A percentile compares a stretch with the other conserved stretches of the same genome.
phyloP scores from a whole-genome alignment of 2,113 vertebrate genomes.

The Paraplagusia blochii region DNA sequence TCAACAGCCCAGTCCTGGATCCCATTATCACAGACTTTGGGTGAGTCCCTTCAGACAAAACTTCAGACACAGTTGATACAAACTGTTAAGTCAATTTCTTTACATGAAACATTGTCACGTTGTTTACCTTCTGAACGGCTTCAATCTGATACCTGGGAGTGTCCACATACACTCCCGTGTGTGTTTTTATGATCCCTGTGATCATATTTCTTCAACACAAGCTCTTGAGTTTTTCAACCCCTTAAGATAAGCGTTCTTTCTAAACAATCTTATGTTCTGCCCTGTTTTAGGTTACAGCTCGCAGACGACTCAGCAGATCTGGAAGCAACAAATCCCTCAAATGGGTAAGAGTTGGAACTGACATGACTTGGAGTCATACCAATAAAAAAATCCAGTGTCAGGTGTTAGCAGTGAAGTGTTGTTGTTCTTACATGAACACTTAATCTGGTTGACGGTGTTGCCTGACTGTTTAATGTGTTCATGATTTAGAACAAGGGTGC shows the following conservation, averaged over 20 bases:
- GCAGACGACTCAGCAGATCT: slow-evolving; percentile 48
- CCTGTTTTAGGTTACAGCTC: slow-evolving; percentile 68
- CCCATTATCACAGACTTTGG: slow-evolving; percentile 66
- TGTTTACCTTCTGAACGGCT: background rate
- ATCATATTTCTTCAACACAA: slow-evolving; percentile 60
- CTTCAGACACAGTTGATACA: background rate
- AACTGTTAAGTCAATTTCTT: background rate
- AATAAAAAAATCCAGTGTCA: background rate
- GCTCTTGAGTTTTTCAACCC: slow-evolving; percentile 8
- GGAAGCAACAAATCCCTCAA: slow-evolving; percentile 38
- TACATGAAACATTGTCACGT: background rate
- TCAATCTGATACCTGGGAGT: slow-evolving; percentile 17
- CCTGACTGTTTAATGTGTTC: too few species aligned
- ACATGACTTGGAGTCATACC: background rate
- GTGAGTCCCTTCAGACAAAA: slow-evolving; percentile 36
- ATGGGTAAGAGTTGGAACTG: slow-evolving; percentile 52
- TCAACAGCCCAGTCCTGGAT: slow-evolving; percentile 67
- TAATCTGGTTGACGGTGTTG: too few species aligned
- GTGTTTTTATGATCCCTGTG: slow-evolving; percentile 37
- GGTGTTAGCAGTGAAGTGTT: background rate
- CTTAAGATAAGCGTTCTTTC: slow-evolving; percentile 24
- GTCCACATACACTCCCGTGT: slow-evolving; percentile 7
- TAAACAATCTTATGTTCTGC: slow-evolving; percentile 36
- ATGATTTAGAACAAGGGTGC: too few species aligned
- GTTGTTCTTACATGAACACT: too few species aligned